These are phyloP conservation scores for Tetragonisca angustula DNA, from an alignment of 2,888 invertebrate genomes.

Conservation along the genomic window DNA sequence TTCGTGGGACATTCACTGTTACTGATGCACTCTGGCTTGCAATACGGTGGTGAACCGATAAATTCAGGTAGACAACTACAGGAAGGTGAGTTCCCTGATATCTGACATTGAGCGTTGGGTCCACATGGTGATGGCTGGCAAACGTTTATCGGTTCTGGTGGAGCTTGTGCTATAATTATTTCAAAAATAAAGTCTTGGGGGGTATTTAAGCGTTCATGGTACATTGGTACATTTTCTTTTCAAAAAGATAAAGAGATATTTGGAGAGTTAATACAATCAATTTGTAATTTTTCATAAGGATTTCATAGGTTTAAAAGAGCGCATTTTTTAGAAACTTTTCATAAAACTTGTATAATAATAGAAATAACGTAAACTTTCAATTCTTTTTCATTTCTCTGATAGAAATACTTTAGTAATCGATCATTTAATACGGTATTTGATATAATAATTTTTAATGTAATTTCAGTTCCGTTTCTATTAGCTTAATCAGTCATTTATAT, in stretches of 20 bases:
- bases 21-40: constrained; percentile 91
- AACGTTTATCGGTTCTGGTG: constrained; percentile 86
- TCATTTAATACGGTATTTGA: not conserved
- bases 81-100: constrained; percentile 89
- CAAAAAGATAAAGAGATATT: not conserved
- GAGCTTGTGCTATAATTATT: constrained; percentile 84
- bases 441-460: not conserved
- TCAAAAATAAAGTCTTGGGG: not conserved
- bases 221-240: not conserved
- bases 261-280: not conserved
- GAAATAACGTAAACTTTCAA: too few relatives aligned
- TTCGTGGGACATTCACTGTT: constrained; percentile 90
- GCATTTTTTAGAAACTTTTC: too few relatives aligned
- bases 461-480: too few relatives aligned
- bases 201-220: not conserved
- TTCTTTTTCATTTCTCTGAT: too few relatives aligned
- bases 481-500: not conserved
- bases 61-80: constrained; percentile 92
- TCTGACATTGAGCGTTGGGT: constrained; percentile 87
- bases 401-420: not conserved
- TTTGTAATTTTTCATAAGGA: too few relatives aligned
- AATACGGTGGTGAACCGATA: constrained; percentile 90
- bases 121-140: constrained; percentile 91
- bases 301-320: too few relatives aligned
- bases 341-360: too few relatives aligned